A percentile compares a stretch with the other conserved stretches of the same genome.
Evolutionary conservation across 1,140 invertebrate species (phyloP).

Genomic region (Steinernema feltiae): DNA sequence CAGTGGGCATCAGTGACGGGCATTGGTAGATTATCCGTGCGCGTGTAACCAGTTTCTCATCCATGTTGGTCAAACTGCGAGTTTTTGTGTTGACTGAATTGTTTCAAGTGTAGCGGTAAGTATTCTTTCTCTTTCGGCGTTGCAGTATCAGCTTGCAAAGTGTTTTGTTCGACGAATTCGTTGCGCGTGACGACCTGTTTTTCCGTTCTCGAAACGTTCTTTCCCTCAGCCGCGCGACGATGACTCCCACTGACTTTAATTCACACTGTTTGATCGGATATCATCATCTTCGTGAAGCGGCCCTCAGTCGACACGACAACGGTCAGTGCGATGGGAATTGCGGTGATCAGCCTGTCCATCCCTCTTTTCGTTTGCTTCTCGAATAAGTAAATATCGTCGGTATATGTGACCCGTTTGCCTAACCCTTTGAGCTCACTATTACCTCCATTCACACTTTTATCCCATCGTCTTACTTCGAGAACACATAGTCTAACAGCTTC

Average conservation of each 20-base stretch:
- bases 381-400: background rate
- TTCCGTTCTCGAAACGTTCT: background rate
- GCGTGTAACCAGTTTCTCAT: background rate
- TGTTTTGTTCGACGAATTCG: background rate
- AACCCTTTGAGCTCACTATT: background rate
- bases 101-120: background rate
- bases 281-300: background rate
- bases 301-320: background rate
- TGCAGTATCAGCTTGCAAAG: background rate
- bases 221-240: background rate
- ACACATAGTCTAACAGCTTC: background rate
- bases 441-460: background rate
- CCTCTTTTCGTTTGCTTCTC: conserved; percentile 8
- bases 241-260: background rate
- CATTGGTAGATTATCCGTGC: background rate
- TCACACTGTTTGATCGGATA: background rate
- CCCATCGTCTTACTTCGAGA: background rate
- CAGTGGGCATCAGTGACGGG: background rate
- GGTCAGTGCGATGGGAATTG: background rate
- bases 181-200: background rate
- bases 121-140: background rate
- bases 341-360: background rate
- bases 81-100: background rate
- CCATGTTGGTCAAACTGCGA: background rate
- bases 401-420: conserved; percentile 10